phyloP scores from a whole-genome alignment of 2,888 invertebrate genomes.

The Polia nebulosa region DNA sequence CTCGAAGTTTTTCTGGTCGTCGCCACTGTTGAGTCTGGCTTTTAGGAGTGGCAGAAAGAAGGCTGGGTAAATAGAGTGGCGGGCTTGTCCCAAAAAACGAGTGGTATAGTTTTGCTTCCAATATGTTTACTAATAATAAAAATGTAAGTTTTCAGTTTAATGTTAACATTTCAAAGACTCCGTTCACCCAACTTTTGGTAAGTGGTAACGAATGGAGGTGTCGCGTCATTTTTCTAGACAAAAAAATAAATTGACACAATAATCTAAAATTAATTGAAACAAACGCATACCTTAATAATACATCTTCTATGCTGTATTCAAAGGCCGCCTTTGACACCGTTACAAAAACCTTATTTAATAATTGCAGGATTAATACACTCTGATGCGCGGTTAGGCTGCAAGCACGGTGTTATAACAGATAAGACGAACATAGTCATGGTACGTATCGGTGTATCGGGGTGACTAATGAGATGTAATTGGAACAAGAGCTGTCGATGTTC shows the following conservation, averaged over 20 bases:
- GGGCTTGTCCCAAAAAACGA: no score
- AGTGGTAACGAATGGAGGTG: no score
- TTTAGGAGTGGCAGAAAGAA: no score
- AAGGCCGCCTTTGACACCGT: conserved; percentile 33
- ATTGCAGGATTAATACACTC: conserved; percentile 52
- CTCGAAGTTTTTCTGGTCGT: no score
- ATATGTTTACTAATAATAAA: no score
- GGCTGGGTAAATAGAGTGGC: no score
- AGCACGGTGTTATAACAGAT: conserved; percentile 57
- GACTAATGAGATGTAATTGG: conserved; percentile 54
- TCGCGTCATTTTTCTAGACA: no score
- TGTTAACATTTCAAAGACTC: no score
- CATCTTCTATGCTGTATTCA: neutral
- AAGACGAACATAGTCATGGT: conserved; percentile 22
- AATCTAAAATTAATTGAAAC: conserved; percentile 13
- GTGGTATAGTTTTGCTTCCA: no score
- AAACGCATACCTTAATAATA: neutral
- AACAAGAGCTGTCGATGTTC: conserved; percentile 27
- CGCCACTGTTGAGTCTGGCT: no score
- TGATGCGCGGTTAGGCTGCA: conserved; percentile 40
- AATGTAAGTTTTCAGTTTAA: no score
- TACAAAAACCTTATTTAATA: conserved; percentile 55
- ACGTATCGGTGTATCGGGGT: conserved; percentile 42
- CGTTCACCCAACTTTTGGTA: no score
- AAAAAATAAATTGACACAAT: neutral